Evolutionary conservation across 1,140 invertebrate species (phyloP), one percentile per base, ranked within the genome.

Genomic region (Reticulitermes speratus): DNA sequence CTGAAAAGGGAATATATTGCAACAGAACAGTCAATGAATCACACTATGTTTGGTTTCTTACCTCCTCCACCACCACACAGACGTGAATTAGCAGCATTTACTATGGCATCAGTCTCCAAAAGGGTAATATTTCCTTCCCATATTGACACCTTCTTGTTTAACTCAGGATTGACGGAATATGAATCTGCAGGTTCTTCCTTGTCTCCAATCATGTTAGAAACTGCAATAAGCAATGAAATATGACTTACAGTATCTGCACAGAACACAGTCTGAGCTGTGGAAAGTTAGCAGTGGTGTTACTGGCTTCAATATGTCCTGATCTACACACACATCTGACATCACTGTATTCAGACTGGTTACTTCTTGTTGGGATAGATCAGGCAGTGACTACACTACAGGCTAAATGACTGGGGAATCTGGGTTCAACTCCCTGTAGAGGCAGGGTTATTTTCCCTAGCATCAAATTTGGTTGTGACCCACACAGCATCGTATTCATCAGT

Each of bases 41-140:
- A 84, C 6, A 45, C 16, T 45, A 21, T 25, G 23, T 45, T 44
- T 23, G 1, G 21, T 44, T 23, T 83, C 82, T 45, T 89, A 93
- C 93, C 93, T 92, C 97, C 97, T 55, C 96, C 97, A 48, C 97
- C 97, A 75, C 96, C 97, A 32, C 94, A 90, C 48, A 99, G 91
- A 23, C 90, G 90, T 12, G 93, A 93, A 91, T 99, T 98, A 3
- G 97, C 97, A 84, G 97, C 97, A 94, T 98, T 99, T 0, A 97
- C 97, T 89, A 99, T 97, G 7, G 94, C 96, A 93, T 98, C 97
- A 86, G 98, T 94, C 93, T 97, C 96, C 21, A 98, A 91, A 81
- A 92, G 93, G 1, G 97, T 98, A n/a, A 98, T 98, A 90, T 98
- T 97, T 19, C 97, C 97, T 90, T 91, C 91, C 92, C 93, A 96